Percentiles rank a stretch among this genome's conserved stretches.
Conservation (phyloP, 2,797 vertebrate genomes). For the Ispidina lecontei region DNA sequence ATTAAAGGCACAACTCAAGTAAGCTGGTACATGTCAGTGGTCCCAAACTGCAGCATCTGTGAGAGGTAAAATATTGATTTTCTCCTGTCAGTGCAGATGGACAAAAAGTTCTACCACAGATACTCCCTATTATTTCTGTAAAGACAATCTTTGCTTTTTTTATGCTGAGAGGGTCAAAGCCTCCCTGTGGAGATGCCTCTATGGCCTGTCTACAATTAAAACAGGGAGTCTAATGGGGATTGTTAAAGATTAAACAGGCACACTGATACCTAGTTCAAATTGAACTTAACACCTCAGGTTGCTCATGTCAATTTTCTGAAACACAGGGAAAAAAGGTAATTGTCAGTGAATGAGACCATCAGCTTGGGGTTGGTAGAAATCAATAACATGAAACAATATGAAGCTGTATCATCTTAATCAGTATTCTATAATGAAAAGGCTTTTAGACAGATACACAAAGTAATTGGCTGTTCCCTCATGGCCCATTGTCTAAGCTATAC, state of each 20-base stretch:
- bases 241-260: conserved; percentile 74
- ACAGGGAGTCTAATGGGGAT: conserved; percentile 35
- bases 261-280: conserved; percentile 56
- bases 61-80: neutral
- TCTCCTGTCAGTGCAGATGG: neutral
- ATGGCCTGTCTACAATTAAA: conserved; percentile 51
- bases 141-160: neutral
- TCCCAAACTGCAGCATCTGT: neutral
- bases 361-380: conserved; percentile 70
- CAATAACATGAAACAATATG: conserved; percentile 75
- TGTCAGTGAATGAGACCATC: conserved; percentile 81
- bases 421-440: conserved; percentile 55
- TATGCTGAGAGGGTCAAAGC: conserved; percentile 9
- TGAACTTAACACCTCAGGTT: conserved; percentile 73
- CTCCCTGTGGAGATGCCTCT: conserved; percentile 16
- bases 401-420: conserved; percentile 72
- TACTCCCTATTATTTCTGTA: conserved; percentile 47
- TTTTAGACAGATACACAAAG: conserved; percentile 69
- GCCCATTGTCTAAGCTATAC: conserved; percentile 50
- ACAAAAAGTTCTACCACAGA: neutral
- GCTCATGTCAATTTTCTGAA: conserved; percentile 73
- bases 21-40: neutral
- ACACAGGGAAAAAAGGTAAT: conserved; percentile 77
- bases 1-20: neutral
- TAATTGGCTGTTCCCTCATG: conserved; percentile 77